These are phyloP conservation scores for Apomyelois bistriatella DNA, from an alignment of 2,888 invertebrate species.

Conservation along the genomic window DNA sequence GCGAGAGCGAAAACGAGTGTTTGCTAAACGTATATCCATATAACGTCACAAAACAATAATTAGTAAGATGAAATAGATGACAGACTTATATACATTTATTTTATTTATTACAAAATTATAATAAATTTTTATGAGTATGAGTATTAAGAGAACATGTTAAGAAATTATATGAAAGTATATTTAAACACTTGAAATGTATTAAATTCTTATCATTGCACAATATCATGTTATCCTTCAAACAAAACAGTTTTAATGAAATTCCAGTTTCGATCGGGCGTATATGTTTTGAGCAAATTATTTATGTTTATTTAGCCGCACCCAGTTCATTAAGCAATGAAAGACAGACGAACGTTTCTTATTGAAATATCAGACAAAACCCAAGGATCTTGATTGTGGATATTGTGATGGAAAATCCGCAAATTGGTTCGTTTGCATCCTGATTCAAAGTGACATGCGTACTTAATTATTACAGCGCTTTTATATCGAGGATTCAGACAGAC, in stretches of 20 bases:
- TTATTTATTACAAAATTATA: too few species aligned
- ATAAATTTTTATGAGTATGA: too few species aligned
- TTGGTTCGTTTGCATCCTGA: neutral
- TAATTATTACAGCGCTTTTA: neutral
- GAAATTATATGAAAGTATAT: too few species aligned
- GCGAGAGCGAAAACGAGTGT: too few species aligned
- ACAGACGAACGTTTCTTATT: neutral
- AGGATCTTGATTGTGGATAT: constrained; percentile 2
- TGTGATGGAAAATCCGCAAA: neutral
- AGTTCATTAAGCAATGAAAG: constrained; percentile 5
- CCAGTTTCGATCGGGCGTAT: constrained; percentile 2
- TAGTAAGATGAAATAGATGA: too few species aligned
- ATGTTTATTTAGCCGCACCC: constrained; percentile 2
- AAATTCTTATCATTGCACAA: neutral
- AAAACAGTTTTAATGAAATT: neutral
- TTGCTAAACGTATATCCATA: too few species aligned
- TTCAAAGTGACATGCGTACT: neutral
- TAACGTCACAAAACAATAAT: too few species aligned
- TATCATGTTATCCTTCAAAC: neutral
- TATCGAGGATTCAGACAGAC: neutral
- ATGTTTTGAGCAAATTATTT: neutral
- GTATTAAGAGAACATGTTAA: too few species aligned
- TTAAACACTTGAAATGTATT: neutral
- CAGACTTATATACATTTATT: too few species aligned
- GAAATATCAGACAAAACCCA: constrained; percentile 6